A percentile compares a stretch with the other conserved stretches of the same genome.
Evolutionary conservation across 2,888 invertebrate genomes (phyloP).

Genomic region (Camptogramma bilineatum): DNA sequence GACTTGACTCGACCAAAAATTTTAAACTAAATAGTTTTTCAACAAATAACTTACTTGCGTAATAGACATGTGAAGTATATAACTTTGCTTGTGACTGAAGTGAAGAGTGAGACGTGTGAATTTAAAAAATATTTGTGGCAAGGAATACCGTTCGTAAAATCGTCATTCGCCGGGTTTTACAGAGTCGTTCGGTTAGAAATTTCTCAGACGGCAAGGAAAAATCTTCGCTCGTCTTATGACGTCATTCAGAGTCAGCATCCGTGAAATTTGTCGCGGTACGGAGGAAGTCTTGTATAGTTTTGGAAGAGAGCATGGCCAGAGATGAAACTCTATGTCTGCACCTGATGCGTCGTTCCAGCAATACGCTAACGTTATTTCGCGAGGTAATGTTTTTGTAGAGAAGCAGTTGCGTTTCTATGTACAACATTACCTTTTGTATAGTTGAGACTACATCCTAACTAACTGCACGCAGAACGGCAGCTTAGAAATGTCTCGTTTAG

Average conservation of each 20-base stretch:
- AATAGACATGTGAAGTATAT: background rate
- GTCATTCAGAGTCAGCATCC: constrained; percentile 67
- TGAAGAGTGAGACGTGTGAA: constrained; percentile 15
- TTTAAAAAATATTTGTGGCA: constrained; percentile 51
- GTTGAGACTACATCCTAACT: constrained; percentile 50
- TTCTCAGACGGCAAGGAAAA: constrained; percentile 63
- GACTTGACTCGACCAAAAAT: too few species aligned
- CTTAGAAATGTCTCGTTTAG: constrained; percentile 43
- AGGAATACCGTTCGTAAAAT: constrained; percentile 54
- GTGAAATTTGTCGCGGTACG: constrained; percentile 79
- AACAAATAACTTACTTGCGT: too few species aligned
- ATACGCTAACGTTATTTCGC: background rate
- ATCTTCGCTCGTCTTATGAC: constrained; percentile 69
- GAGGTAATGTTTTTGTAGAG: background rate
- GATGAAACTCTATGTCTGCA: constrained; percentile 12
- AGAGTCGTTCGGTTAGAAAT: constrained; percentile 73
- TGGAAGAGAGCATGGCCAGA: constrained; percentile 9
- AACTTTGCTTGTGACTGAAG: constrained; percentile 18
- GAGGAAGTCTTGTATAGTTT: constrained; percentile 36
- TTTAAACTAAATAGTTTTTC: too few species aligned
- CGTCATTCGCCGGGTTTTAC: constrained; percentile 57
- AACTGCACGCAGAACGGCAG: constrained; percentile 52
- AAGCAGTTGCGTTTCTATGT: constrained; percentile 14
- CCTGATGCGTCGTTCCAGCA: constrained; percentile 2
- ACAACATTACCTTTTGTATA: background rate